A percentile compares a stretch with the other conserved stretches of the same genome.
phyloP scores from a whole-genome alignment of 2,888 invertebrate genomes.

The Noctua fimbriata region DNA sequence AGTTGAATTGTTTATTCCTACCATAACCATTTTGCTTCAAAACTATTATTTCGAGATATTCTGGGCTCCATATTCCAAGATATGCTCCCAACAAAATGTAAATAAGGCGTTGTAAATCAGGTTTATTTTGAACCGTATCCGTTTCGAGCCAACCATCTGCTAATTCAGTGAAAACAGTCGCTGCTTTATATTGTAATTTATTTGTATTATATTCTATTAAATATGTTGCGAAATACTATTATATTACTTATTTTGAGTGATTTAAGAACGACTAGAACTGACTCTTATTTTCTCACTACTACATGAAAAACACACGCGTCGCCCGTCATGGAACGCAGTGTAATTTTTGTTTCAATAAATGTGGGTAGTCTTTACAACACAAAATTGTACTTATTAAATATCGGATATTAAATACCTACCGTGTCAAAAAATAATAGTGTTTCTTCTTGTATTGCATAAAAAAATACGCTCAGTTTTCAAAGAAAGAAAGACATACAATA shows the following conservation, averaged over 20 bases:
- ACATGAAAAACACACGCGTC: neutral
- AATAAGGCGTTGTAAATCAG: slow-evolving; percentile 80
- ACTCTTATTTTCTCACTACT: neutral
- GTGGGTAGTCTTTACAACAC: neutral
- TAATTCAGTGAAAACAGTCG: slow-evolving; percentile 78
- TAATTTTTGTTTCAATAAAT: neutral
- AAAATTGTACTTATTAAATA: neutral
- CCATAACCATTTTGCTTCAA: neutral
- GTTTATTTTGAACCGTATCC: slow-evolving; percentile 72
- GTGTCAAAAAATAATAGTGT: neutral
- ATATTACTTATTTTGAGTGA: neutral
- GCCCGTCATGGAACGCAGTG: neutral
- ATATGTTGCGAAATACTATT: slow-evolving; percentile 10
- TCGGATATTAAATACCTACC: neutral
- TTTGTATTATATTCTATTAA: slow-evolving; percentile 46
- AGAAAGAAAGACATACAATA: no score
- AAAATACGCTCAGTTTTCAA: neutral
- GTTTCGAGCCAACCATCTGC: slow-evolving; percentile 77
- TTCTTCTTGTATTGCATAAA: neutral
- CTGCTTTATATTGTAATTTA: slow-evolving; percentile 65
- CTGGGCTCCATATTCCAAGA: slow-evolving; percentile 54
- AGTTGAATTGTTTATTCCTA: neutral
- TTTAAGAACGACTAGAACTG: neutral
- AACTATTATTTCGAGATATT: slow-evolving; percentile 52
- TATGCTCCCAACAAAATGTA: slow-evolving; percentile 64